Conservation (phyloP, 2,113 vertebrate genomes). For the Chloebia gouldiae region DNA sequence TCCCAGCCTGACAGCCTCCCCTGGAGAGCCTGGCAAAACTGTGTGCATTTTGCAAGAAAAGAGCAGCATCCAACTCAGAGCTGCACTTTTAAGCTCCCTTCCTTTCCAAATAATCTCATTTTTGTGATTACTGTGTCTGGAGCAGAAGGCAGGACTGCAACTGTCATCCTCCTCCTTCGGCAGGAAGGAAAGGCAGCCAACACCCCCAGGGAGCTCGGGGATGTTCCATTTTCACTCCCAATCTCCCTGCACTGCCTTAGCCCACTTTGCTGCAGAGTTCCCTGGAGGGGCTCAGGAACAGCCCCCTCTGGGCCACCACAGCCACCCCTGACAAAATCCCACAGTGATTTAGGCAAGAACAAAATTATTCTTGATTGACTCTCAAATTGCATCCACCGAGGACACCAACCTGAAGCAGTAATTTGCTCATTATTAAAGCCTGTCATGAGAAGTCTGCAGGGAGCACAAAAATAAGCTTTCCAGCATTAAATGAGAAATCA, state of each 20-base stretch:
- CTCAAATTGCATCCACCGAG: neutral
- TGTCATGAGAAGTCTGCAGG: neutral
- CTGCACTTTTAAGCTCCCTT: neutral
- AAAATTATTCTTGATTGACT: neutral
- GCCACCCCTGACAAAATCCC: neutral
- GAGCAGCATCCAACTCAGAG: neutral
- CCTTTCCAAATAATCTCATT: neutral
- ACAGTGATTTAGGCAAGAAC: neutral
- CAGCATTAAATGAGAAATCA: neutral
- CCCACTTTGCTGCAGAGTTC: neutral
- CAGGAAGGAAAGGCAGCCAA: neutral
- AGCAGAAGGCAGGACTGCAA: neutral
- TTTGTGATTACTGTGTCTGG: neutral
- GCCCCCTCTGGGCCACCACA: neutral
- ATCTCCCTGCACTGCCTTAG: neutral
- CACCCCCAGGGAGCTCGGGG: neutral
- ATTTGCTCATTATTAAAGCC: neutral
- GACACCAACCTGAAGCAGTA: neutral
- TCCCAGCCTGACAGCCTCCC: neutral
- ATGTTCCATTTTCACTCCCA: neutral
- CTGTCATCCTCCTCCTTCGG: neutral
- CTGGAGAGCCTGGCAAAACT: accelerated
- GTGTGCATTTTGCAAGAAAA: neutral
- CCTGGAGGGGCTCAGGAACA: neutral
- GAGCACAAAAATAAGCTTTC: neutral